Base-by-base conservation (phyloP, 2,888 invertebrate genomes). In the Orthonevra nobilis region DNA sequence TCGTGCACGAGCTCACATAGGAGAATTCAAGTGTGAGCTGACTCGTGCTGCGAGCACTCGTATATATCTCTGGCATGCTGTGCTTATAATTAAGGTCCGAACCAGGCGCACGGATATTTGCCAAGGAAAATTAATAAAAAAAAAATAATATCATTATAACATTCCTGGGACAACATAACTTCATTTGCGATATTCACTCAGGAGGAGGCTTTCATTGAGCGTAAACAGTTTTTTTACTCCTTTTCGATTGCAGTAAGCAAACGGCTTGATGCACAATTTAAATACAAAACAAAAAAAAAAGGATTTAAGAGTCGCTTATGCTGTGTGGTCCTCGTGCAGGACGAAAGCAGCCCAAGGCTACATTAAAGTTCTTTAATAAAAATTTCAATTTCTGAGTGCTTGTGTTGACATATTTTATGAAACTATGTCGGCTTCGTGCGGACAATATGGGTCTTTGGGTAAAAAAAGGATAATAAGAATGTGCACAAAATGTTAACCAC, bases 321-420 rank as follows among this genome's bases (percentile, higher is more conserved):
- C n/a, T n/a, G n/a, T 14, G 23, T 38, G 46, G 12, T 9, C 20
- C 23, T 10, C 32, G 19, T 10, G 23, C 23, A 15, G 14, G 3
- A 15, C n/a, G n/a, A n/a, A n/a, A n/a, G n/a, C n/a, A n/a, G 32
- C 38, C 17, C 19, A n/a, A 9, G 15, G n/a, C n/a, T n/a, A n/a
- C 12, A 48, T 68, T 48, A 68, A 58, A 48, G 48, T 48, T 38
- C 58, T 58, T 30, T 69, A 69, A 69, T 69, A n/a, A n/a, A 50
- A 60, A 46, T 48, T 69, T 69, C 32, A 50, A 69, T 69, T 58
- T 40, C 40, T 42, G 58, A 23, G 66, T 66, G 54, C 34, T 44
- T 44, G 34, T 36, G 54, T 36, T 44, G 66, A 54, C 66, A 66
- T 54, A 36, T 54, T 32, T 14, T 44, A 44, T n/a, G n/a, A n/a